Conservation (phyloP, 2,113 vertebrate species). For the Phyllopteryx taeniolatus region DNA sequence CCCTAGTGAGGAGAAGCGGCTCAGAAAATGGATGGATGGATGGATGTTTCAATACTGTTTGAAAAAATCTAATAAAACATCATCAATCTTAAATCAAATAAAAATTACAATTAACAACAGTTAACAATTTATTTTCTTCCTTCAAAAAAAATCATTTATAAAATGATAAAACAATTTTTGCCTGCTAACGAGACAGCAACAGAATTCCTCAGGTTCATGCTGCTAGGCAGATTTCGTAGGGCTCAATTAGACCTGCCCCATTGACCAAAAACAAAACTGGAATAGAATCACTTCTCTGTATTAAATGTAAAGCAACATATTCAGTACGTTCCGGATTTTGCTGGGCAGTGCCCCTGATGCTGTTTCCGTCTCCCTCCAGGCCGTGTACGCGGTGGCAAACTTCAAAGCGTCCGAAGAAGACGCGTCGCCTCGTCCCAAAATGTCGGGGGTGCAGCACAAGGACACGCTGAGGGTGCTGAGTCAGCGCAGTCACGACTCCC, state of each 20-base stretch:
- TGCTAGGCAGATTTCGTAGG: conserved; percentile 12
- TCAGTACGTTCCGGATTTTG: background rate
- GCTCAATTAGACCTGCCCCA: background rate
- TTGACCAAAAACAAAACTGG: background rate
- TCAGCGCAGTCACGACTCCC: conserved; percentile 86
- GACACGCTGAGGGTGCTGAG: conserved; percentile 84
- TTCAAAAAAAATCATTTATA: too few species aligned
- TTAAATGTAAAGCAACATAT: background rate
- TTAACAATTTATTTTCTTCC: too few species aligned
- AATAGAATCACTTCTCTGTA: background rate
- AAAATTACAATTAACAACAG: too few species aligned
- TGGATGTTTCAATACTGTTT: too few species aligned
- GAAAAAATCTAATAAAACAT: too few species aligned
- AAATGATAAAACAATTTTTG: too few species aligned
- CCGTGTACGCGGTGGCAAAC: conserved; percentile 89
- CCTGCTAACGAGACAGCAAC: background rate
- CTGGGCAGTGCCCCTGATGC: background rate
- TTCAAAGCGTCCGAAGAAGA: conserved; percentile 82
- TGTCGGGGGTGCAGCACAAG: conserved; percentile 63
- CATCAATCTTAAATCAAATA: too few species aligned
- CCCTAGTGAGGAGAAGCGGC: too few species aligned
- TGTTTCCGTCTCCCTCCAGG: conserved; percentile 66
- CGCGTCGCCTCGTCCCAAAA: background rate
- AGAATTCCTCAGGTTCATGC: background rate
- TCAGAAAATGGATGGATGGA: too few species aligned